These are phyloP conservation scores for Centropristis striata DNA, from an alignment of 2,113 vertebrate genomes.

Conservation along the genomic window DNA sequence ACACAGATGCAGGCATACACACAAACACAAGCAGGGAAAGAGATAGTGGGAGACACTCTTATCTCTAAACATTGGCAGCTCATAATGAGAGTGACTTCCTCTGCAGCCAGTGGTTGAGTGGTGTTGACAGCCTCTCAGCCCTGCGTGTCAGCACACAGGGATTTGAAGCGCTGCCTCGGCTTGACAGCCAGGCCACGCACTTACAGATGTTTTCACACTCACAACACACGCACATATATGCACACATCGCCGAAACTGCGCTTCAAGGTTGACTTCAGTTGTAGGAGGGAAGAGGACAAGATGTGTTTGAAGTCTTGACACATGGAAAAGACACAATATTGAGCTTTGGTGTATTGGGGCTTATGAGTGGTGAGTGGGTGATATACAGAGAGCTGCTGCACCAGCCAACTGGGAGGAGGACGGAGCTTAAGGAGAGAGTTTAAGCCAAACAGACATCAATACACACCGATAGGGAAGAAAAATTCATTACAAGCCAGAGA, in stretches of 20 bases:
- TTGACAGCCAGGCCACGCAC: constrained; percentile 59
- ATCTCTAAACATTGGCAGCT: constrained; percentile 68
- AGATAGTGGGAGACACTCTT: constrained; percentile 44
- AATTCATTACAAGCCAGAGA: constrained; percentile 48
- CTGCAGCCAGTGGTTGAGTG: constrained; percentile 63
- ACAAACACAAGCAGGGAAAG: constrained; percentile 13
- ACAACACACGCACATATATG: constrained; percentile 2
- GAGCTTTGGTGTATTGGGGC: constrained; percentile 55
- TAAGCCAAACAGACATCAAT: constrained; percentile 55
- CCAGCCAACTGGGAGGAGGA: constrained; percentile 62
- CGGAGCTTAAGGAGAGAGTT: constrained; percentile 55
- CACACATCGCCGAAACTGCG: not conserved
- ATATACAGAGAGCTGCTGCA: constrained; percentile 29
- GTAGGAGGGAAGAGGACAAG: constrained; percentile 45
- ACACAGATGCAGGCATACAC: constrained; percentile 7
- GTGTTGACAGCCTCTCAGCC: constrained; percentile 61
- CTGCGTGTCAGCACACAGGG: constrained; percentile 29
- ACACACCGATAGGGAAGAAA: not conserved
- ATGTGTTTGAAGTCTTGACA: constrained; percentile 67
- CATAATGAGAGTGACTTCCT: constrained; percentile 69
- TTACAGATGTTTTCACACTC: constrained; percentile 69
- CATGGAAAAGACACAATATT: constrained; percentile 58
- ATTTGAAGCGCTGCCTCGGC: constrained; percentile 46
- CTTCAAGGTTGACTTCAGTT: constrained; percentile 57
- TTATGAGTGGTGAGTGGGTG: constrained; percentile 68